phyloP scores from a whole-genome alignment of 2,888 invertebrate species.

The Prenolepis imparis region DNA sequence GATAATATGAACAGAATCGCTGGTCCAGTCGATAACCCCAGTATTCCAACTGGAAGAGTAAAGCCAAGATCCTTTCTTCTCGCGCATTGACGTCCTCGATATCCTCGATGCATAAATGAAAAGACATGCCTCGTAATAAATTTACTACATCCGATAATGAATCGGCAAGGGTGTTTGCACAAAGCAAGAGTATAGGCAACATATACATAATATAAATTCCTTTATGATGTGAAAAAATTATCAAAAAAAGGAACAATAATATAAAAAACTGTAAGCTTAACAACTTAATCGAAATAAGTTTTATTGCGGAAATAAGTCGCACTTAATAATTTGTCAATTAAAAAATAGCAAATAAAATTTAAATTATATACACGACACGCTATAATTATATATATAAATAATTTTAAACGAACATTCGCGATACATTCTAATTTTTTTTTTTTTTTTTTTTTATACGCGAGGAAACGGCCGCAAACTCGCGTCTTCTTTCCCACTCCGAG shows the following conservation, averaged over 20 bases:
- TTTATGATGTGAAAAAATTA: slow-evolving; percentile 2
- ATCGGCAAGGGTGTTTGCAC: background rate
- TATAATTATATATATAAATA: background rate
- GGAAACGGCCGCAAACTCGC: slow-evolving; percentile 10
- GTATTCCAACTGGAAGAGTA: background rate
- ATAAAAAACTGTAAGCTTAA: background rate
- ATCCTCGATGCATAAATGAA: slow-evolving; percentile 9
- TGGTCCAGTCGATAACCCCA: slow-evolving; percentile 39
- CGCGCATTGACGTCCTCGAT: slow-evolving; percentile 53
- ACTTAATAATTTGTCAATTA: background rate
- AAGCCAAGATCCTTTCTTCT: slow-evolving; percentile 38
- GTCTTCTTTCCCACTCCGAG: slow-evolving; percentile 49
- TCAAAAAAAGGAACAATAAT: background rate
- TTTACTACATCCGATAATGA: background rate
- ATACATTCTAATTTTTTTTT: background rate
- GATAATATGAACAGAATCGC: slow-evolving; percentile 45
- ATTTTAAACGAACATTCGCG: background rate
- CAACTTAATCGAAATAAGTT: background rate
- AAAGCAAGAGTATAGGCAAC: background rate
- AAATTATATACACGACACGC: background rate
- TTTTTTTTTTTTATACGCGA: background rate
- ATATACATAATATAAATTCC: background rate
- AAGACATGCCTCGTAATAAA: background rate
- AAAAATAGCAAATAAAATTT: background rate
- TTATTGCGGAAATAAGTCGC: too few species aligned